Evolutionary conservation across 2,888 invertebrate genomes (phyloP).

Genomic region (Metallyticus violacea): DNA sequence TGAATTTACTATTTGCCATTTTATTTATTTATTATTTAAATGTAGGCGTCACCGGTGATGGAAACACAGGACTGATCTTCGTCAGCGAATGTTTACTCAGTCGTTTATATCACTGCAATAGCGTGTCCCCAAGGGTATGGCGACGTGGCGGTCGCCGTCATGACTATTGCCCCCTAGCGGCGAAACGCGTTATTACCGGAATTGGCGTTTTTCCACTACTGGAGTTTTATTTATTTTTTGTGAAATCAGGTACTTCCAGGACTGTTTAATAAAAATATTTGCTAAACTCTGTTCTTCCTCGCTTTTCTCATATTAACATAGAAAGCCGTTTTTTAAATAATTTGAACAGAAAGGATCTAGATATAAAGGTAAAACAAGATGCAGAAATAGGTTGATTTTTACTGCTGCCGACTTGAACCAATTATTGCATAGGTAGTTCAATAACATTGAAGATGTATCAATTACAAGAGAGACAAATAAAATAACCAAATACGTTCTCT

Average conservation of each 20-base stretch:
- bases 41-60: background rate
- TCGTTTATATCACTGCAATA: background rate
- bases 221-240: background rate
- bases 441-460: too few species aligned
- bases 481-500: too few species aligned
- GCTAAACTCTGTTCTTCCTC: background rate
- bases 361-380: background rate
- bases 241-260: background rate
- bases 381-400: background rate
- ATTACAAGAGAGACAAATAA: too few species aligned
- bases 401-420: too few species aligned
- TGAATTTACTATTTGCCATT: background rate
- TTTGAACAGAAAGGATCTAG: background rate
- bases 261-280: background rate
- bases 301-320: background rate
- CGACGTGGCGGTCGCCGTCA: background rate
- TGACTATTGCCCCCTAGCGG: background rate
- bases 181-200: background rate
- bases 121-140: background rate
- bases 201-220: background rate
- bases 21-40: conserved; percentile 6
- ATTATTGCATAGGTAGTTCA: too few species aligned
- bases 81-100: background rate
- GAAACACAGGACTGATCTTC: background rate
- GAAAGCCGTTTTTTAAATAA: background rate